These are phyloP conservation scores for Polypedilum pembai DNA, from an alignment of 1,140 invertebrate species.

Conservation along the genomic window DNA sequence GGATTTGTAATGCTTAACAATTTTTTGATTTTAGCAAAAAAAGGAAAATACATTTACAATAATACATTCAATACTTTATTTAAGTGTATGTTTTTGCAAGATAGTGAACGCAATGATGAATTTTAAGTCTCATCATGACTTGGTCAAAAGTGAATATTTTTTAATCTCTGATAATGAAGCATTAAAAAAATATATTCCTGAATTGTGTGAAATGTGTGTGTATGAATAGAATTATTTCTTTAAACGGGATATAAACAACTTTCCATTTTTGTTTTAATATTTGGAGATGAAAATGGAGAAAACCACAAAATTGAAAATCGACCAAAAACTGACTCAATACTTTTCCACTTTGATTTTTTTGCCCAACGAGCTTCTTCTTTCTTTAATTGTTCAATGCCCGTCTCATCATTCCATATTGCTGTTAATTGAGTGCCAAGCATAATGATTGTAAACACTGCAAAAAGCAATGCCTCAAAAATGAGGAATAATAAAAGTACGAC, in stretches of 20 bases:
- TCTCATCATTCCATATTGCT: slow-evolving; percentile 98
- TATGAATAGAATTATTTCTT: slow-evolving; percentile 33
- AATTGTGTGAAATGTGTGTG: not conserved
- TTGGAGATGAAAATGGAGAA: slow-evolving; percentile 83
- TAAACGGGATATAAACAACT: slow-evolving; percentile 70
- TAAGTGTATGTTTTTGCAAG: too few relatives aligned
- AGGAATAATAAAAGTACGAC: slow-evolving; percentile 93
- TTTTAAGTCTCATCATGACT: slow-evolving; percentile 9
- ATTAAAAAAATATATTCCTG: not conserved
- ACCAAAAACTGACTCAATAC: slow-evolving; percentile 90
- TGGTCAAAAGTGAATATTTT: not conserved
- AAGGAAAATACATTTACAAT: too few relatives aligned
- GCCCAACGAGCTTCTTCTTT: slow-evolving; percentile 88
- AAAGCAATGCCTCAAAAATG: slow-evolving; percentile 92
- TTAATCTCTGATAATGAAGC: not conserved
- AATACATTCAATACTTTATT: too few relatives aligned
- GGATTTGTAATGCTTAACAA: too few relatives aligned
- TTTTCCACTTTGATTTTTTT: slow-evolving; percentile 85
- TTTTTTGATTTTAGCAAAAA: too few relatives aligned
- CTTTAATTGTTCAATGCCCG: slow-evolving; percentile 91
- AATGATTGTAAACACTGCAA: slow-evolving; percentile 96
- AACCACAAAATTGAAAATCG: slow-evolving; percentile 89
- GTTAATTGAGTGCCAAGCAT: slow-evolving; percentile 97
- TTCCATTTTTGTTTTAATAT: slow-evolving; percentile 64
- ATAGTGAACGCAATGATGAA: not conserved